phyloP scores from a whole-genome alignment of 2,888 invertebrate species.

The Ceriagrion tenellum region DNA sequence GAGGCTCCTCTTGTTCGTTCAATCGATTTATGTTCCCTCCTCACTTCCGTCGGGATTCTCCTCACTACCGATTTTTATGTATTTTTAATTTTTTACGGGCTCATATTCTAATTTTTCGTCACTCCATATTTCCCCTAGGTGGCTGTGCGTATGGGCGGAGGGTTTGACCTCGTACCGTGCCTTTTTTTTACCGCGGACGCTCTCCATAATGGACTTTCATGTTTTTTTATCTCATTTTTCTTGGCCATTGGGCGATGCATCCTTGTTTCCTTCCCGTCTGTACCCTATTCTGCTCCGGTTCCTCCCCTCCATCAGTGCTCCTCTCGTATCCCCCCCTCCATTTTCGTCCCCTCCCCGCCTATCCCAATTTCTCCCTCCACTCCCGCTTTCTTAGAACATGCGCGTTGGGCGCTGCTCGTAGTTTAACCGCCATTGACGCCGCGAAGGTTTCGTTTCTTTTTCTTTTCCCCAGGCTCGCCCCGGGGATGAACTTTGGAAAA shows the following conservation, averaged over 20 bases:
- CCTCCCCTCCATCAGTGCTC: neutral
- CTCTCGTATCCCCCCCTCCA: neutral
- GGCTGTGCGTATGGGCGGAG: neutral
- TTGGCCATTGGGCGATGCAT: neutral
- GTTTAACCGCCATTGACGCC: constrained; percentile 42
- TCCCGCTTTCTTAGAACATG: constrained; percentile 29
- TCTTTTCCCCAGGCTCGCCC: neutral
- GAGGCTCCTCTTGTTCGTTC: neutral
- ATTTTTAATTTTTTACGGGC: no score
- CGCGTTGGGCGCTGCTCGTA: constrained; percentile 24
- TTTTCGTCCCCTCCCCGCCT: neutral
- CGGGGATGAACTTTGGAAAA: constrained; percentile 1
- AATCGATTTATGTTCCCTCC: neutral
- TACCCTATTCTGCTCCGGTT: neutral
- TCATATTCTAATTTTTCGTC: no score
- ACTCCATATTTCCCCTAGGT: neutral
- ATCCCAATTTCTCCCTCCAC: neutral
- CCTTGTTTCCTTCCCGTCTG: neutral
- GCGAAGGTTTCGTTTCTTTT: neutral
- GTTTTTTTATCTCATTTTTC: no score
- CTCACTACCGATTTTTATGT: no score
- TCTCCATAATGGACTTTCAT: neutral
- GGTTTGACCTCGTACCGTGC: neutral
- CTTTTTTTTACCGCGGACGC: neutral
- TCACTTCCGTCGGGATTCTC: neutral